Evolutionary conservation across 2,797 vertebrate genomes (phyloP), one percentile per base, ranked within the genome.

Genomic region (Halcyon badia): DNA sequence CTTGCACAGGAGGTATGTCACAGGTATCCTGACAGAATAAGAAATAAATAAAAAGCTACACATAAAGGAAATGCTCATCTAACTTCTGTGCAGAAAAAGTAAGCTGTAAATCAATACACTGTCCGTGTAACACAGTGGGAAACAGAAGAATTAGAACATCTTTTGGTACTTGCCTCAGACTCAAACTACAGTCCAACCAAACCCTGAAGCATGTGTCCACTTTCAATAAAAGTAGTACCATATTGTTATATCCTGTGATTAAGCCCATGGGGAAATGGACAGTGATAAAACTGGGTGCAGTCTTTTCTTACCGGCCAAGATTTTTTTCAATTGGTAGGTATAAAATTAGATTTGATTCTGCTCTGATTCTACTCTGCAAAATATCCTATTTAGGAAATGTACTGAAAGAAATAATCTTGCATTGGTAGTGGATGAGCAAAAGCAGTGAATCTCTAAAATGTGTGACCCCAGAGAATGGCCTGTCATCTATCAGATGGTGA

Each of bases 401-500:
- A 66, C 37, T 11, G 61, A 76, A 87, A 54, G 24, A 80, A 70
- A 84, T 39, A 54, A 42, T 79, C 57, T 64, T 94, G 41, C 26
- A 31, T 26, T 37, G 54, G 31, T 49, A 85, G 24, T 31, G 31
- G 48, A 70, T 24, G 66, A 77, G 60, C 46, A 91, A 87, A 71
- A 37, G 14, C 37, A 89, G 26, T 77, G 61, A 94, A 88, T 76
- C 75, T 92, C 54, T 76, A 87, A 65, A 31, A 75, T 24, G 18
- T 64, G 70, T 61, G 68, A 77, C 87, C 49, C 49, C 54, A 80
- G 35, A 83, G 88, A 97, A 89, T 10, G 14, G 44, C 76, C 82
- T 87, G 44, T 96, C 86, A 61, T 89, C 81, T 89, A 41, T 89
- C 87, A 94, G 86, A 76, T 73, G 83, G 81, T 54, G 70, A 92